Percentiles rank a stretch among this genome's conserved stretches.
Conservation (phyloP, 1,140 invertebrate species). For the Armadillidium nasatum region DNA sequence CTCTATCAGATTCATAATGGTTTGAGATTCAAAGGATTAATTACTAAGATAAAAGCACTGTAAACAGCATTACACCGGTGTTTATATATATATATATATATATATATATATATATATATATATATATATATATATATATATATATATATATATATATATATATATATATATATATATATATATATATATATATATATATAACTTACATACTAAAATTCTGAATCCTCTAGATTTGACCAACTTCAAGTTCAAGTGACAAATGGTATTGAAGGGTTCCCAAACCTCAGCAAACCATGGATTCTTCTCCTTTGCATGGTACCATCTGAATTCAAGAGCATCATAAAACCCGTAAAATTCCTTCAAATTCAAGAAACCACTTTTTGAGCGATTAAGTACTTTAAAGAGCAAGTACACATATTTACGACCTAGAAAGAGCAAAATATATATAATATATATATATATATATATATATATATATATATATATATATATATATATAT, state of each 20-base stretch:
- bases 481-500: too few relatives aligned
- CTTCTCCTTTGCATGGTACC: slow-evolving; percentile 55
- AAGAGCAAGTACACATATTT: slow-evolving; percentile 75
- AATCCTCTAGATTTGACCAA: slow-evolving; percentile 66
- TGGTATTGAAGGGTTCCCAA: slow-evolving; percentile 58
- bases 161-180: too few relatives aligned
- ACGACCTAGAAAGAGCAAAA: slow-evolving; percentile 57
- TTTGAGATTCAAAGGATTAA: too few relatives aligned
- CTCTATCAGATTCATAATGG: too few relatives aligned
- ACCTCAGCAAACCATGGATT: slow-evolving; percentile 66
- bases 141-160: too few relatives aligned
- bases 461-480: too few relatives aligned
- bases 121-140: too few relatives aligned
- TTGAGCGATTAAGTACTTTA: slow-evolving; percentile 67
- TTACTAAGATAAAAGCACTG: too few relatives aligned
- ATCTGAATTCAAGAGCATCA: slow-evolving; percentile 65
- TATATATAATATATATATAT: too few relatives aligned
- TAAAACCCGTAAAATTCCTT: slow-evolving; percentile 76
- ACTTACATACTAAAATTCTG: slow-evolving; percentile 67
- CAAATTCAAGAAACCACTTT: slow-evolving; percentile 60
- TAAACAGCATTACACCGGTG: too few relatives aligned
- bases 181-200: slow-evolving; percentile 13
- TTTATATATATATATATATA: too few relatives aligned
- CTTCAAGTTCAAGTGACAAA: slow-evolving; percentile 60
- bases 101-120: too few relatives aligned